Evolutionary conservation across 2,113 vertebrate species (phyloP).

Genomic region (Myotis brandtii): DNA sequence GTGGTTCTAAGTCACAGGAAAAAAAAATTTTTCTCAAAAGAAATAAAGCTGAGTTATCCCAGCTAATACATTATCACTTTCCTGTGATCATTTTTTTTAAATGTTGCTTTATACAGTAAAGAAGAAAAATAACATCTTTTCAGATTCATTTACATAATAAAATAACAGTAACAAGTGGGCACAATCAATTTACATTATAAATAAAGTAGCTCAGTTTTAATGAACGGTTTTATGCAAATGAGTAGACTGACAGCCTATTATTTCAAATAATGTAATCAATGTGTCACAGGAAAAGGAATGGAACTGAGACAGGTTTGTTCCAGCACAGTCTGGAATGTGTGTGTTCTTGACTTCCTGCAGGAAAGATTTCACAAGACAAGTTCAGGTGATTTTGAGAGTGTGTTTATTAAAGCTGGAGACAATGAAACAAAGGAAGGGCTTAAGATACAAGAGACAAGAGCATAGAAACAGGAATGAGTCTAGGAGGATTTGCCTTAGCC

Average conservation of each 20-base stretch:
- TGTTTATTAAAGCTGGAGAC: background rate
- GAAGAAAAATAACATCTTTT: slow-evolving; percentile 40
- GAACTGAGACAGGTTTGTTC: background rate
- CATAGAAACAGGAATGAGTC: background rate
- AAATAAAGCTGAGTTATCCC: background rate
- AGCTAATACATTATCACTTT: background rate
- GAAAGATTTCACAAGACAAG: background rate
- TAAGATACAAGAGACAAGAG: background rate
- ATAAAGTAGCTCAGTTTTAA: slow-evolving; percentile 54
- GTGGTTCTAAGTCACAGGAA: background rate
- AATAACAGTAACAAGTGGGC: slow-evolving; percentile 25
- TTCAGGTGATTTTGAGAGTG: background rate
- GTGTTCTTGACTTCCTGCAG: background rate
- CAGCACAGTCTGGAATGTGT: background rate
- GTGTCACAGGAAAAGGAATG: background rate
- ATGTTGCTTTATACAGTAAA: slow-evolving; percentile 16
- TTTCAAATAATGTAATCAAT: slow-evolving; percentile 58
- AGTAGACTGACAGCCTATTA: background rate
- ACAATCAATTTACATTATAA: slow-evolving; percentile 57
- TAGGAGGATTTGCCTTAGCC: background rate
- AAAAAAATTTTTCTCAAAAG: background rate
- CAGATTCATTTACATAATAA: slow-evolving; percentile 31
- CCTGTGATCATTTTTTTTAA: background rate
- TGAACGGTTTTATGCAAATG: slow-evolving; percentile 58
- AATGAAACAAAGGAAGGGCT: background rate